Evolutionary conservation across 2,797 vertebrate species (phyloP).

Genomic region (Xenops minutus): DNA sequence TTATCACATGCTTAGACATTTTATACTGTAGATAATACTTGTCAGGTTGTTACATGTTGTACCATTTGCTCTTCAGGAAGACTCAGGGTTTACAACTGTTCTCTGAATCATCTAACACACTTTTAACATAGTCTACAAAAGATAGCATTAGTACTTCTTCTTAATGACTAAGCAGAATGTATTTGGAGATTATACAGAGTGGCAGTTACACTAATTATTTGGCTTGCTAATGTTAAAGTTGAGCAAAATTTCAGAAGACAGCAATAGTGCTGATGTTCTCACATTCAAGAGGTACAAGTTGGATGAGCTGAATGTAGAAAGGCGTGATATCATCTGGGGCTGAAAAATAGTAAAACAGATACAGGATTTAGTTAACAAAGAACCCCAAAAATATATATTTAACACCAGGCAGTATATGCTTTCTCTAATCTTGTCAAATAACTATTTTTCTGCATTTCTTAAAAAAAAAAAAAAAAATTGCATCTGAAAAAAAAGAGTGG

Average conservation of each 20-base stretch:
- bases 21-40: background rate
- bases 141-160: background rate
- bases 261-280: background rate
- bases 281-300: background rate
- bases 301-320: background rate
- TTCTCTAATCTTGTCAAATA: background rate
- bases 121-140: background rate
- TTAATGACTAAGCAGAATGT: conserved; percentile 47
- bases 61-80: background rate
- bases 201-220: conserved; percentile 13
- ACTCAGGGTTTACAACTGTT: background rate
- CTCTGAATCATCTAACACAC: background rate
- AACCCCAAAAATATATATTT: background rate
- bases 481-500: background rate
- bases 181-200: conserved; percentile 7
- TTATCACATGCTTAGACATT: background rate
- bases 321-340: background rate
- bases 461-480: background rate
- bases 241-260: background rate
- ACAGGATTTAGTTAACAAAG: background rate
- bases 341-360: background rate
- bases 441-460: background rate
- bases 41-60: background rate
- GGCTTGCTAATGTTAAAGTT: background rate
- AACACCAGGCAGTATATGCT: background rate